These are phyloP conservation scores for Tokudaia tokunoshimensis DNA, from an alignment of 2,797 vertebrate genomes.

Conservation along the genomic window DNA sequence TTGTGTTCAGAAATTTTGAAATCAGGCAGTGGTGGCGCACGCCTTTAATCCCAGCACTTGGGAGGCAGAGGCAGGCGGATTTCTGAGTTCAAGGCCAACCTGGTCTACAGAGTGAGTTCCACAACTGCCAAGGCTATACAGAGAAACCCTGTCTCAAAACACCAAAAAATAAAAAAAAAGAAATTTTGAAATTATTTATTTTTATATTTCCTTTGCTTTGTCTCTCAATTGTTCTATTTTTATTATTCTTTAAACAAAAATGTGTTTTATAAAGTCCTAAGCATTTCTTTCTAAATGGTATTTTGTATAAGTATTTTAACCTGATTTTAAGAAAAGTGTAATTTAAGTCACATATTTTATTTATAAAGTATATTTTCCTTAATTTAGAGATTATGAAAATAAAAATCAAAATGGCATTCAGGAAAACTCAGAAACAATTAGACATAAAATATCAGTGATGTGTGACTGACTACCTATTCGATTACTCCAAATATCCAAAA, in stretches of 20 bases:
- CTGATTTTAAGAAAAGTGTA: constrained; percentile 1
- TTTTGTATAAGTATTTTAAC: not conserved
- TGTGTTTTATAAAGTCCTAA: not conserved
- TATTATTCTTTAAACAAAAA: not conserved
- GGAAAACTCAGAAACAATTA: not conserved
- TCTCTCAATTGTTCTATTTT: not conserved
- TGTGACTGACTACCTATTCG: not conserved
- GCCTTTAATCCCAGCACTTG: too few species aligned
- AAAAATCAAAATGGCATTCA: not conserved
- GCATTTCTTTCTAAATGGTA: not conserved
- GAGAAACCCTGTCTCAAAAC: too few species aligned
- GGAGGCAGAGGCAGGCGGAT: too few species aligned
- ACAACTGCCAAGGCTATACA: too few species aligned
- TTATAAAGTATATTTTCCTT: not conserved
- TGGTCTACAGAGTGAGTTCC: too few species aligned
- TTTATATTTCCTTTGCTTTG: not conserved
- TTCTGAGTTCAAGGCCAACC: too few species aligned
- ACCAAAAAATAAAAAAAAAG: too few species aligned
- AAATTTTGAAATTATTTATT: not conserved
- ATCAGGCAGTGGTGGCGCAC: too few species aligned
- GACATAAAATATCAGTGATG: not conserved
- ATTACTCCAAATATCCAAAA: not conserved
- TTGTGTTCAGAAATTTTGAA: not conserved
- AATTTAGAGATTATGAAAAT: not conserved
- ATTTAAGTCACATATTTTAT: not conserved